phyloP scores from a whole-genome alignment of 2,888 invertebrate genomes.

The Lathronympha strigana region DNA sequence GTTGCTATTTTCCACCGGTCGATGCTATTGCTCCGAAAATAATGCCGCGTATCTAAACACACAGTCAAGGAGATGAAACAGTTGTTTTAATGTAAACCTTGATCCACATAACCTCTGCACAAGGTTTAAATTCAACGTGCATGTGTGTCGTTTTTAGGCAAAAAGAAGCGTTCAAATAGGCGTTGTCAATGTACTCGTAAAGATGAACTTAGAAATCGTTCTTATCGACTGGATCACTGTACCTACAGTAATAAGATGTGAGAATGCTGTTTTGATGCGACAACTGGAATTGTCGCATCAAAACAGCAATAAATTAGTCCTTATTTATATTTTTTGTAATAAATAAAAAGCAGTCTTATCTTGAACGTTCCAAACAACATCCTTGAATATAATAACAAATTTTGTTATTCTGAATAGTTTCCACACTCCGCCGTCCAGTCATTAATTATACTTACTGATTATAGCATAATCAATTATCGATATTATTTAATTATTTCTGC shows the following conservation, averaged over 20 bases:
- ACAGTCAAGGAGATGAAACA: constrained; percentile 53
- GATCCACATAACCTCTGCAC: constrained; percentile 40
- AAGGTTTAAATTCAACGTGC: constrained; percentile 26
- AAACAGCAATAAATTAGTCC: constrained; percentile 18
- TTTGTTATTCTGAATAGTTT: background rate
- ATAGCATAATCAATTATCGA: no score
- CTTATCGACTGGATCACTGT: background rate
- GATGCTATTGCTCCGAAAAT: constrained; percentile 50
- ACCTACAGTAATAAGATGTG: background rate
- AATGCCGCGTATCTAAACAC: constrained; percentile 53
- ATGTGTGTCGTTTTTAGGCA: background rate
- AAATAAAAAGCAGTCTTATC: constrained; percentile 17
- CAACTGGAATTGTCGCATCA: constrained; percentile 10
- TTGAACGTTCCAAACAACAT: constrained; percentile 8
- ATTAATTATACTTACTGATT: background rate
- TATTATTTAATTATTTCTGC: no score
- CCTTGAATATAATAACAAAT: background rate
- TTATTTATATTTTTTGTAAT: constrained; percentile 6
- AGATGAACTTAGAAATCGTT: background rate
- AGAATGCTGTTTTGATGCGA: constrained; percentile 12
- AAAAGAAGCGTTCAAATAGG: background rate
- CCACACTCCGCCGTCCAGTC: background rate
- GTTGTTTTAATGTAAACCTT: constrained; percentile 39
- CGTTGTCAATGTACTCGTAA: background rate
- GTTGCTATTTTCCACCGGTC: constrained; percentile 60